Evolutionary conservation across 1,140 invertebrate species (phyloP), one percentile per base, ranked within the genome.

Genomic region (Drosophila micromelanica): DNA sequence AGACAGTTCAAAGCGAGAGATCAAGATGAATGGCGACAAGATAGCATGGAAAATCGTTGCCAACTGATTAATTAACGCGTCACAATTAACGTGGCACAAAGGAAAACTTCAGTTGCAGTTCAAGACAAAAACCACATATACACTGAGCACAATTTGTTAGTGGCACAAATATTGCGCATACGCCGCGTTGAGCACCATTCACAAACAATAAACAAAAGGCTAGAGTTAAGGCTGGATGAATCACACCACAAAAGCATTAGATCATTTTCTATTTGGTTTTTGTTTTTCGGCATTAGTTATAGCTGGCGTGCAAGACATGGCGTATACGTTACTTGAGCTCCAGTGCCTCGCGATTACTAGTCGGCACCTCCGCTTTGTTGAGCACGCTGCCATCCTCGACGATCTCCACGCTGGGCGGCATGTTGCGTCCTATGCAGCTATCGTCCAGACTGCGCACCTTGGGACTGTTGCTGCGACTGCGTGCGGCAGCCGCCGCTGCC

Each of bases 361-460:
- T 59, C 51, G 65, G 45, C 0, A 61, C 37, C 11, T 49, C 17
- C 9, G 64, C 46, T 45, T 57, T 72, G 27, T 89, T 89, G 4
- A 89, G 70, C 23, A 89, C 48, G 37, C 79, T 70, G 38, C 76
- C 76, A 46, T 91, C 90, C 71, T 87, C 87, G 38, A 77, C 71
- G 49, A 91, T 91, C 72, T 91, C 90, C 5, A 91, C 72, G 68
- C 71, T 79, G 12, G 20, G 46, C 23, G 43, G 43, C 43, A 13
- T 48, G 12, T 78, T 73, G 61, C 74, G 74, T 30, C 87, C 87
- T 7, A 90, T 49, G 32, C 70, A 78, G n/a, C 79, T 90, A 37
- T 91, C 90, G 64, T 91, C 90, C 40, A 81, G 30, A 60, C 90
- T 91, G 45, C 87, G 84, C 40, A 76, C 76, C 45, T 90, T 87